These are phyloP conservation scores for Gadus macrocephalus DNA, from an alignment of 2,113 vertebrate species.

Conservation along the genomic window DNA sequence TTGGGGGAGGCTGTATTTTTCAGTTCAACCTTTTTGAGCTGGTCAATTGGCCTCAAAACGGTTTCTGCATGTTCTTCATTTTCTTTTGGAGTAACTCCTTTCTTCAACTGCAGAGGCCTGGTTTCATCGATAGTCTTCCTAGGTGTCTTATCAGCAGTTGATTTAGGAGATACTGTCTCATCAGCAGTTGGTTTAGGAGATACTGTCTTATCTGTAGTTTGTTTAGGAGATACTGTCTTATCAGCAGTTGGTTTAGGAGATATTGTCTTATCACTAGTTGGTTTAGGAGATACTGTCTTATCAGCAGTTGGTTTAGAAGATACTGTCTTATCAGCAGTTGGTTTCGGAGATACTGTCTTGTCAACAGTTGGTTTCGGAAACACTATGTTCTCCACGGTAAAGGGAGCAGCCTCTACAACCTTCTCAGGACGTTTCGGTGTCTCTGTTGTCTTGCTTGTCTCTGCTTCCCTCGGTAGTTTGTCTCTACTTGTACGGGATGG, in stretches of 20 bases:
- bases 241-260: slow-evolving; percentile 37
- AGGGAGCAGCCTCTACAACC: slow-evolving; percentile 31
- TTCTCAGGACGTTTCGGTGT: slow-evolving; percentile 68
- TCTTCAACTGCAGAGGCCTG: slow-evolving; percentile 57
- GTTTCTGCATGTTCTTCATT: slow-evolving; percentile 59
- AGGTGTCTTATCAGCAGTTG: slow-evolving; percentile 38
- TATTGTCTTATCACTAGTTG: too few species aligned
- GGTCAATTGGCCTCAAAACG: slow-evolving; percentile 58
- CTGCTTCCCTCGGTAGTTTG: slow-evolving; percentile 47
- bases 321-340: too few species aligned
- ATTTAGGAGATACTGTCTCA: slow-evolving; percentile 5
- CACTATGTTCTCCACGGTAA: slow-evolving; percentile 40
- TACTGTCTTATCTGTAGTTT: too few species aligned
- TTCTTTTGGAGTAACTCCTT: slow-evolving; percentile 53
- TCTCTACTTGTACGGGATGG: slow-evolving; percentile 34
- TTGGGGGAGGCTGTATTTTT: slow-evolving; percentile 68
- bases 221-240: slow-evolving; percentile 18
- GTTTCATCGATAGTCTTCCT: slow-evolving; percentile 54
- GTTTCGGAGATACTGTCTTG: background rate
- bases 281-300: background rate
- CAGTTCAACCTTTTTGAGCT: slow-evolving; percentile 60
- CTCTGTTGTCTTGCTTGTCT: slow-evolving; percentile 41
- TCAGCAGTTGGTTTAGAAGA: slow-evolving; percentile 15
- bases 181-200: too few species aligned
- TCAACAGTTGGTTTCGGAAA: background rate